phyloP scores from a whole-genome alignment of 2,888 invertebrate genomes.

The Tigriopus californicus region DNA sequence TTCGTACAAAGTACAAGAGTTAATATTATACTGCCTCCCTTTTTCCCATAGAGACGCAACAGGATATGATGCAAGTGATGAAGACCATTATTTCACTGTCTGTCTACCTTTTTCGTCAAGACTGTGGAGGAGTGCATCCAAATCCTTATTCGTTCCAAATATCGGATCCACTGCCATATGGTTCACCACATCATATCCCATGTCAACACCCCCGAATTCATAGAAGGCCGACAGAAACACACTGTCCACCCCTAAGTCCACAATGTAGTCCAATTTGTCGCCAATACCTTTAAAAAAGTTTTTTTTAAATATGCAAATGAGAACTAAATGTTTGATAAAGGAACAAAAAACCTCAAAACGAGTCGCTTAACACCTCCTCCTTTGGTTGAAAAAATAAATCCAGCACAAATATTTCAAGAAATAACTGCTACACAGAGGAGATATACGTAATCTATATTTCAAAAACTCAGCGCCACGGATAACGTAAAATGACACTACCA shows the following conservation, averaged over 20 bases:
- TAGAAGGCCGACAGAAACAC: constrained; percentile 10
- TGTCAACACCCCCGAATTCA: neutral
- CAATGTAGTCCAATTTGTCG: constrained; percentile 3
- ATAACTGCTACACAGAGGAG: neutral
- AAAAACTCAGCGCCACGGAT: no score
- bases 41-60: no score
- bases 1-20: no score
- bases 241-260: neutral
- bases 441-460: no score
- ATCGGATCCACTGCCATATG: neutral
- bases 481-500: no score
- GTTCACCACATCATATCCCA: constrained; percentile 7
- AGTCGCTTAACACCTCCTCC: neutral
- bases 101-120: neutral
- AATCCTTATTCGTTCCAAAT: constrained; percentile 2
- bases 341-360: no score
- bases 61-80: no score
- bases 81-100: no score
- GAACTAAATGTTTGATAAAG: no score
- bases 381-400: neutral
- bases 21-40: no score
- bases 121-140: neutral
- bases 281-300: neutral
- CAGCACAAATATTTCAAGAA: no score
- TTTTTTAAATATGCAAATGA: neutral